Evolutionary conservation across 2,888 invertebrate genomes (phyloP).

Genomic region (Zonitis immaculata): DNA sequence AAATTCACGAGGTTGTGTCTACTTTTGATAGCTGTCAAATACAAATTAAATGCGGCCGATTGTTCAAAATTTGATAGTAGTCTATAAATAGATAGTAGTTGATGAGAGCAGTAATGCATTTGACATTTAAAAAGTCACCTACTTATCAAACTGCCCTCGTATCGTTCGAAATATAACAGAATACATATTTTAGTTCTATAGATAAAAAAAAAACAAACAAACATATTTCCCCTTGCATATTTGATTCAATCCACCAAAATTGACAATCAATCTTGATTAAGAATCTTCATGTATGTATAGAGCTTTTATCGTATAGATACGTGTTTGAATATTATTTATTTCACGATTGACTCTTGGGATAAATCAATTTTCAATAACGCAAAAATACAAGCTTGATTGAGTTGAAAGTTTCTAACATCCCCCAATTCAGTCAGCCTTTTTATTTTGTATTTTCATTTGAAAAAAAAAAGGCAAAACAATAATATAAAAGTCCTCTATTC

Average conservation of each 20-base stretch:
- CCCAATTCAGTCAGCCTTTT: background rate
- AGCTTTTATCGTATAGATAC: conserved; percentile 27
- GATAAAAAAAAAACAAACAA: too few relatives aligned
- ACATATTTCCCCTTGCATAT: conserved; percentile 5
- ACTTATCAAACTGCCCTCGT: background rate
- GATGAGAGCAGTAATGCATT: background rate
- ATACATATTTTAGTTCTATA: too few relatives aligned
- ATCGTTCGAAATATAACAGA: too few relatives aligned
- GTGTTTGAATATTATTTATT: conserved; percentile 34
- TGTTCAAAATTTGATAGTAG: too few relatives aligned
- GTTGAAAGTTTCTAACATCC: conserved; percentile 25
- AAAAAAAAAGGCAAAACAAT: too few relatives aligned
- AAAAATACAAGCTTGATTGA: conserved; percentile 35
- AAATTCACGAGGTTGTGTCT: too few relatives aligned
- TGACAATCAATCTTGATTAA: conserved; percentile 22
- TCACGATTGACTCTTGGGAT: conserved; percentile 34
- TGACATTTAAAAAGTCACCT: background rate
- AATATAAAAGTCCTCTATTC: too few relatives aligned
- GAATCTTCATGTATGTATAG: conserved; percentile 17
- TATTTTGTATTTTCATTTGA: too few relatives aligned
- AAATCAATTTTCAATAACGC: conserved; percentile 39
- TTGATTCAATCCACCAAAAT: conserved; percentile 9
- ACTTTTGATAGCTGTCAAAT: too few relatives aligned
- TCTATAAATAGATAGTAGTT: background rate
- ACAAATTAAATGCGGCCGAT: too few relatives aligned